Evolutionary conservation across 2,888 invertebrate genomes (phyloP).

Genomic region (Agrotis clavis): DNA sequence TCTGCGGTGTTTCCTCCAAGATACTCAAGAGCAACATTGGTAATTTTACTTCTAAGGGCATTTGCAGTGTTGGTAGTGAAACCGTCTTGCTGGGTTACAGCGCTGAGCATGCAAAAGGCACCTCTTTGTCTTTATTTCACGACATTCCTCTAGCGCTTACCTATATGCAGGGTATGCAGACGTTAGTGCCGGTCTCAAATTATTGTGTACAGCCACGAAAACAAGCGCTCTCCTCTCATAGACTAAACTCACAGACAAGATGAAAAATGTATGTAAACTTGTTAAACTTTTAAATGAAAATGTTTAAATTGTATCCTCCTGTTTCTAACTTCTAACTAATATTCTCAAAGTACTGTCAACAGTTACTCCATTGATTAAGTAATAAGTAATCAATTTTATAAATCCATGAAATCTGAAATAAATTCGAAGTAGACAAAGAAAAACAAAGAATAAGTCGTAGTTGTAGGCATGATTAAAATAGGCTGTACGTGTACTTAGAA

Average conservation of each 20-base stretch:
- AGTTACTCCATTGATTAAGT: neutral
- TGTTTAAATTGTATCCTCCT: no score
- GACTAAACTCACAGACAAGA: neutral
- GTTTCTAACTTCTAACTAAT: no score
- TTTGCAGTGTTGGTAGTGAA: slow-evolving; percentile 1
- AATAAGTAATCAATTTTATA: neutral
- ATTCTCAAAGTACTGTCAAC: no score
- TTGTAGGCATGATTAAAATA: neutral
- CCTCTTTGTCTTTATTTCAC: slow-evolving; percentile 30
- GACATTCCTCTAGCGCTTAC: slow-evolving; percentile 31
- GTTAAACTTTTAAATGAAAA: neutral
- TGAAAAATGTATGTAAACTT: neutral
- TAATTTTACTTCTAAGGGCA: neutral
- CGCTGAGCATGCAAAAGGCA: slow-evolving; percentile 1
- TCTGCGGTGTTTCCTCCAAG: slow-evolving; percentile 7
- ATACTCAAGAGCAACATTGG: neutral
- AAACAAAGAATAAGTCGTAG: slow-evolving; percentile 1
- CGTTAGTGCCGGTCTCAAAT: slow-evolving; percentile 25
- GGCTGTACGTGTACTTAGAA: neutral
- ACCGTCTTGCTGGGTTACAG: slow-evolving; percentile 13
- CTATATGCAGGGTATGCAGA: slow-evolving; percentile 22
- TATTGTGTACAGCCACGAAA: slow-evolving; percentile 20
- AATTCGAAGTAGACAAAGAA: slow-evolving; percentile 9
- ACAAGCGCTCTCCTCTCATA: neutral
- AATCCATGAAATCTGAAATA: slow-evolving; percentile 3